Conservation (phyloP, 2,113 vertebrate species). For the Pandion haliaetus region DNA sequence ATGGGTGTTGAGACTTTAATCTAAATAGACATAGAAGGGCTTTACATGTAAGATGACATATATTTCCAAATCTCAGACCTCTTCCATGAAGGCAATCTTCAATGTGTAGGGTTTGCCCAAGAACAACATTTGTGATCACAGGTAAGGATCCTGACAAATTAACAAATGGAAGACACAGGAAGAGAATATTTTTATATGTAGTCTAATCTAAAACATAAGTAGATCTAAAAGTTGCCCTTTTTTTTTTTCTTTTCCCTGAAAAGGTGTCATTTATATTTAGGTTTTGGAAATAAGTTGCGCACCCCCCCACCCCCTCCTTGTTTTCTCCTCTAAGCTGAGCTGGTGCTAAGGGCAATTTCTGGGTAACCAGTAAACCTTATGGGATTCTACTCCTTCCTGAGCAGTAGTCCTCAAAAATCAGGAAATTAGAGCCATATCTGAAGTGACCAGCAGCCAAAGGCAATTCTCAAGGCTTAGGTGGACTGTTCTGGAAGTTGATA, state of each 20-base stretch:
- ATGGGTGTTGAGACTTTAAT: background rate
- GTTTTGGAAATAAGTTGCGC: background rate
- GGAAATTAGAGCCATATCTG: background rate
- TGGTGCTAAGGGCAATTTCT: background rate
- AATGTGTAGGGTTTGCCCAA: background rate
- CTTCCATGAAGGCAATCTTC: background rate
- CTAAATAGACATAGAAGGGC: background rate
- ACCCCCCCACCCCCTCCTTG: fast-evolving
- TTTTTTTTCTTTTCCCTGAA: fast-evolving
- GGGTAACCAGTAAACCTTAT: background rate
- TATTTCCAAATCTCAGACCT: background rate
- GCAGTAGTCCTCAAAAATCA: background rate
- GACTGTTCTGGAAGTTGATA: background rate
- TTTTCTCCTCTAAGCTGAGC: background rate
- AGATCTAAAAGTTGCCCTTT: background rate
- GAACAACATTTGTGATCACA: background rate
- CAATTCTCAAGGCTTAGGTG: background rate
- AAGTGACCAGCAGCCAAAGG: background rate
- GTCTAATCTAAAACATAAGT: background rate
- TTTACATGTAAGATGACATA: background rate
- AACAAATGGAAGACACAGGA: background rate
- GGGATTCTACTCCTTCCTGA: background rate
- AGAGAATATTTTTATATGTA: background rate
- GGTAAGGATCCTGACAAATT: background rate
- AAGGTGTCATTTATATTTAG: background rate